Evolutionary conservation across 2,888 invertebrate species (phyloP).

Genomic region (Sycophila texana): DNA sequence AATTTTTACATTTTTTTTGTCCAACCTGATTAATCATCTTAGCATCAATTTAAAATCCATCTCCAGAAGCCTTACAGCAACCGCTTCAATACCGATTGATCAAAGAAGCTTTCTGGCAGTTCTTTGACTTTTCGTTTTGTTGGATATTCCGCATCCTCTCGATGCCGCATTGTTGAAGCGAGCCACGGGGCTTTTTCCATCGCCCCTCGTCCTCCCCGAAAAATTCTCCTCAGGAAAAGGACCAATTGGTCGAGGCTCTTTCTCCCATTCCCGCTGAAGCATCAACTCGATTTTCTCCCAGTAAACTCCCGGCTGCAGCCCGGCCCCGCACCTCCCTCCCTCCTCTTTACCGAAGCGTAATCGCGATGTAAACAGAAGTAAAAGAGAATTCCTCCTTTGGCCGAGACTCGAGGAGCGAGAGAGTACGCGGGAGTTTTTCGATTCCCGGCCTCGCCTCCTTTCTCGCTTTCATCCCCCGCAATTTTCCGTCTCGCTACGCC

Average conservation of each 20-base stretch:
- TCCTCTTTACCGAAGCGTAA: slow-evolving; percentile 12
- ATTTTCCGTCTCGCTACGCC: slow-evolving; percentile 29
- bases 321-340: neutral
- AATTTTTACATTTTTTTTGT: too few species aligned
- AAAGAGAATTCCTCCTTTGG: neutral
- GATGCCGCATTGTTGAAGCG: too few species aligned
- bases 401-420: neutral
- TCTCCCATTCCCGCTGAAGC: too few species aligned
- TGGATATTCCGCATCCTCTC: too few species aligned
- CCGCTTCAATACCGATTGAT: too few species aligned
- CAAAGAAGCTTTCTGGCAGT: too few species aligned
- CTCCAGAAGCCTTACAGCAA: neutral
- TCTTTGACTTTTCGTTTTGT: too few species aligned
- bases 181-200: too few species aligned
- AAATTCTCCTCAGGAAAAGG: neutral
- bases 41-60: too few species aligned
- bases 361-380: slow-evolving; percentile 29
- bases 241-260: slow-evolving; percentile 28
- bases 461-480: neutral
- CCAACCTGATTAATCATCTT: too few species aligned
- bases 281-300: slow-evolving; percentile 16
- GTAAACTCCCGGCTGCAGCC: neutral
- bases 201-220: neutral
- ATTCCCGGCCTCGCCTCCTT: neutral
- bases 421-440: neutral